Evolutionary conservation across 2,113 vertebrate species (phyloP).

Genomic region (Aix galericulata): DNA sequence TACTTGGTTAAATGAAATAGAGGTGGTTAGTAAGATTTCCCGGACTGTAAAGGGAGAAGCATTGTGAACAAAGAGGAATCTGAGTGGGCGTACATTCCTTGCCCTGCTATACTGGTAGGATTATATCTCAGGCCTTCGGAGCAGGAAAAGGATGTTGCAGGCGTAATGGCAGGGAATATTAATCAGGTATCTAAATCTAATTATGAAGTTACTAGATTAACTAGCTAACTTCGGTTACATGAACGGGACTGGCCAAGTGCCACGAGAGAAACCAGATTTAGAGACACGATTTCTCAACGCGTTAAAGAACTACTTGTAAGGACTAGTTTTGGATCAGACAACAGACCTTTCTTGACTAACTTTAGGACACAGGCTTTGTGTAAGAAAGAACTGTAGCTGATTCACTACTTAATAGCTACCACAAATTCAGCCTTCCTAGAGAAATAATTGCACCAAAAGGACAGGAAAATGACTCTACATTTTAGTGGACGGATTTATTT

Average conservation of each 20-base stretch:
- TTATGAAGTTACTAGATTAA: constrained; percentile 6
- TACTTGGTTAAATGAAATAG: background rate
- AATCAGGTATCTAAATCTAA: constrained; percentile 46
- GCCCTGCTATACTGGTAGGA: background rate
- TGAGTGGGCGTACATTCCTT: constrained; percentile 21
- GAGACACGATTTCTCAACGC: background rate
- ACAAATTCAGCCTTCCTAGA: background rate
- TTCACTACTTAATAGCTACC: background rate
- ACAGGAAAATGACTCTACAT: background rate
- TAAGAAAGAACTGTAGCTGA: background rate
- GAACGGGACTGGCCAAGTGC: background rate
- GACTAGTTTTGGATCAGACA: background rate
- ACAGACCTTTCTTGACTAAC: background rate
- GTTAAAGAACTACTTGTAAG: background rate
- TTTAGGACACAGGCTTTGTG: background rate
- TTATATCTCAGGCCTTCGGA: constrained; percentile 24
- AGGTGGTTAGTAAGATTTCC: background rate
- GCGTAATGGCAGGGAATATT: constrained; percentile 17
- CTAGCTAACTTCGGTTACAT: background rate
- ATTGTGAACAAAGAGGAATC: constrained; percentile 1
- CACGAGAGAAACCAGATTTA: background rate
- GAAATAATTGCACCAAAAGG: background rate
- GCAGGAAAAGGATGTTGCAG: constrained; percentile 54
- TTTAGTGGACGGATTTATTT: background rate
- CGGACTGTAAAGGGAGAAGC: background rate